These are phyloP conservation scores for Iselma pallidipennis DNA, from an alignment of 2,888 invertebrate species.

Conservation along the genomic window DNA sequence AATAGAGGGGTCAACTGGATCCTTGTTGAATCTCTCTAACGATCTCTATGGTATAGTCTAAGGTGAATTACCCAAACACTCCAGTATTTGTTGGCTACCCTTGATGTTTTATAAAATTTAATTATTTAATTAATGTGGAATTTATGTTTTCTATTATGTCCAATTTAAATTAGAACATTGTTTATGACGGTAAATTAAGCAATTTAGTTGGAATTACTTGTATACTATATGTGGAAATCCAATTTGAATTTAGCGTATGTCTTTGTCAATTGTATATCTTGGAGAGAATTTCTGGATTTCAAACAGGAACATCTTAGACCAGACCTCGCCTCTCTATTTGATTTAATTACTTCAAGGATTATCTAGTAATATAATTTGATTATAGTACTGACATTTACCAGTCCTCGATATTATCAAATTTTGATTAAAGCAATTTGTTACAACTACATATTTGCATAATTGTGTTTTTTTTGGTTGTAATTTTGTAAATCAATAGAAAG, in stretches of 20 bases:
- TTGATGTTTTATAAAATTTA: too few species aligned
- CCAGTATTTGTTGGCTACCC: too few species aligned
- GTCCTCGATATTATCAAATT: neutral
- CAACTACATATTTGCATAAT: too few species aligned
- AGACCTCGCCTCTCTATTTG: neutral
- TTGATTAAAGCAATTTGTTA: neutral
- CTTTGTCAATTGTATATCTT: neutral
- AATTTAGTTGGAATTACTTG: neutral
- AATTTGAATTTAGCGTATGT: neutral
- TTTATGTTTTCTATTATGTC: too few species aligned
- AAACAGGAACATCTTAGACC: neutral
- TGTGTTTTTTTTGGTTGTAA: too few species aligned
- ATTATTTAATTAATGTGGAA: too few species aligned
- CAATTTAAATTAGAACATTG: neutral
- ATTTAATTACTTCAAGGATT: neutral
- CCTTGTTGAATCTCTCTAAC: too few species aligned
- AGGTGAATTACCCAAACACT: too few species aligned
- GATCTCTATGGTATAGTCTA: neutral
- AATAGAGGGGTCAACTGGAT: too few species aligned
- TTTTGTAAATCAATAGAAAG: too few species aligned
- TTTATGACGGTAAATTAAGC: neutral
- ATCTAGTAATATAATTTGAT: neutral
- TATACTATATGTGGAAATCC: neutral
- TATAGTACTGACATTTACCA: neutral
- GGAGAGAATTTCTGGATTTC: neutral